Conservation (phyloP, 2,113 vertebrate species). For the Callithrix jacchus region DNA sequence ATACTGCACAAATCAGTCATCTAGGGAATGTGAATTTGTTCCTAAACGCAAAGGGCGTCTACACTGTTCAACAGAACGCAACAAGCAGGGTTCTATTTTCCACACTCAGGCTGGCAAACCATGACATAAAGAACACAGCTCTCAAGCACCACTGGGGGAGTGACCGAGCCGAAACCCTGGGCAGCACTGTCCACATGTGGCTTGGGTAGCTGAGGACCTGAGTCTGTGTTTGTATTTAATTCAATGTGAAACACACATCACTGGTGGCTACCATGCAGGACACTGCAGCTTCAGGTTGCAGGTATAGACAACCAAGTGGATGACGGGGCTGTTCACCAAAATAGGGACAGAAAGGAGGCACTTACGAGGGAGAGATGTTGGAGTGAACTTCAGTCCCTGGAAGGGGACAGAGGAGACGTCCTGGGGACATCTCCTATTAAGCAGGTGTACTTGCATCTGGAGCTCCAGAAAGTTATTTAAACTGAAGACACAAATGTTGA, state of each 20-base stretch:
- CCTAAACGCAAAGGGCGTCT: background rate
- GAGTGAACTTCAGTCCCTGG: background rate
- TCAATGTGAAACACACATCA: too few relatives aligned
- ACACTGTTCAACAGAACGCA: background rate
- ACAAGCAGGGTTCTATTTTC: background rate
- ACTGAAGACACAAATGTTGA: background rate
- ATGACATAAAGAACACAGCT: rapidly evolving
- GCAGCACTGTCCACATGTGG: too few relatives aligned
- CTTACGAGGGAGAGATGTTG: background rate
- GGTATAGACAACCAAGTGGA: background rate
- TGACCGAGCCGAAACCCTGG: rapidly evolving
- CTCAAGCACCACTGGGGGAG: rapidly evolving
- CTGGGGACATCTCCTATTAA: rapidly evolving
- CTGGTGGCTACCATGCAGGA: too few relatives aligned
- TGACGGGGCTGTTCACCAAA: background rate
- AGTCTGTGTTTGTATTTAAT: too few relatives aligned
- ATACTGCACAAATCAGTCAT: background rate
- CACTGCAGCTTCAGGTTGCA: background rate
- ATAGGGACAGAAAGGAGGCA: background rate
- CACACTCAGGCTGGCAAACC: background rate
- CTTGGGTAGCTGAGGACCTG: rapidly evolving
- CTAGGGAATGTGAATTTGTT: too few relatives aligned
- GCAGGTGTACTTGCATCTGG: too few relatives aligned
- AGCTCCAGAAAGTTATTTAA: background rate
- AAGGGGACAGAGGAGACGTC: background rate